A percentile compares a stretch with the other conserved stretches of the same genome.
phyloP scores from a whole-genome alignment of 2,113 vertebrate species.

The Pterocles gutturalis region DNA sequence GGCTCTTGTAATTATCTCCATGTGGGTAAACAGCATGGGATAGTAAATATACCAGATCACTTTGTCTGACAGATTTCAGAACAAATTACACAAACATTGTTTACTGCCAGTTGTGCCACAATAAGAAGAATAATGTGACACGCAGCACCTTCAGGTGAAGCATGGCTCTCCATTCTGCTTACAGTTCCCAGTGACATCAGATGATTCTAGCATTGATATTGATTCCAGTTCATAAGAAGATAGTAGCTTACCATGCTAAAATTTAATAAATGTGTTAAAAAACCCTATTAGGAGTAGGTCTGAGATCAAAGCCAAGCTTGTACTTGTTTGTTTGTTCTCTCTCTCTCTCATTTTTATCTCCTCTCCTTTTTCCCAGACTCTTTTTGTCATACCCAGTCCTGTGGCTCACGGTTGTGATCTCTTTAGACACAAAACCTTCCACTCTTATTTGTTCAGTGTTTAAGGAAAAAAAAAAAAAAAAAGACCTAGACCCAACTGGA shows the following conservation, averaged over 20 bases:
- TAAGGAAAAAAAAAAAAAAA: not conserved
- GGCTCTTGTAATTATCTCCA: not conserved
- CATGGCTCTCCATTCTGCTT: not conserved
- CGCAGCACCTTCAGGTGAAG: not conserved
- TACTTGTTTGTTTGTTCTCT: not conserved
- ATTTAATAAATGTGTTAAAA: not conserved
- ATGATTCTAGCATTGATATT: not conserved
- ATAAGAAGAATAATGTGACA: not conserved
- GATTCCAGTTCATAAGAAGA: not conserved
- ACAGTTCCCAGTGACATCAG: not conserved
- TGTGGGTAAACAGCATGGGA: not conserved
- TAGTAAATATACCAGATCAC: not conserved
- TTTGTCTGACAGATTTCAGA: not conserved
- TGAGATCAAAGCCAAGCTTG: not conserved
- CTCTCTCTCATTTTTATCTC: not conserved
- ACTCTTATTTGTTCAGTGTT: not conserved
- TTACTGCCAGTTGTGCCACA: not conserved
- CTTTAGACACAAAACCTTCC: not conserved
- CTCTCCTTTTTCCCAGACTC: not conserved
- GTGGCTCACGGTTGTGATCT: fast-evolving
- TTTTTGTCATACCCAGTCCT: not conserved
- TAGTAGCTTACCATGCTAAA: not conserved
- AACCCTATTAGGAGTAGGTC: not conserved
- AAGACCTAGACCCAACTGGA: not conserved
- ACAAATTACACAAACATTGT: not conserved